Conservation (phyloP, 2,888 invertebrate genomes). For the Leptura quadrifasciata region DNA sequence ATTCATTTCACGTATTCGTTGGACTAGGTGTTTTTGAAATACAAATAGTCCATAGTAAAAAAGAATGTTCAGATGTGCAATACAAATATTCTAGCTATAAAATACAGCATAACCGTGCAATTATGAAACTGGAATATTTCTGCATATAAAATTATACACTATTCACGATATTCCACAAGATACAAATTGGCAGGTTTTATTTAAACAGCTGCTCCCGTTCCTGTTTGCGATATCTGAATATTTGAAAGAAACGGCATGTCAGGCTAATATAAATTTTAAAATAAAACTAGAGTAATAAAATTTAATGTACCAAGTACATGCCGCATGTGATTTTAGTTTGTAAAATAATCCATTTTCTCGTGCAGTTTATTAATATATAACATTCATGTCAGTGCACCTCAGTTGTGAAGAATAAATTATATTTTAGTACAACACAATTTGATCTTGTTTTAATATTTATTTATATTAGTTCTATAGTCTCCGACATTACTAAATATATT, state of each 20-base stretch:
- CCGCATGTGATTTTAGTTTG: too few species aligned
- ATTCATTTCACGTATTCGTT: not conserved
- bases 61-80: not conserved
- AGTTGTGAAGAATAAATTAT: too few species aligned
- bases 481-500: too few species aligned
- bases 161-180: not conserved
- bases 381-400: too few species aligned
- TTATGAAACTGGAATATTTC: conserved; percentile 3
- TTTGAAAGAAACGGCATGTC: not conserved
- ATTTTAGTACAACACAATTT: too few species aligned
- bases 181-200: not conserved
- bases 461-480: too few species aligned
- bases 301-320: too few species aligned
- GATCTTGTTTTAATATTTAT: too few species aligned
- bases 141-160: not conserved
- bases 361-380: too few species aligned
- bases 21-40: not conserved
- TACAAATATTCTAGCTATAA: not conserved
- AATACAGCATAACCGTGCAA: not conserved
- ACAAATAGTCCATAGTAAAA: not conserved
- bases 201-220: not conserved
- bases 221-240: not conserved
- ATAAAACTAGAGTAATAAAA: too few species aligned
- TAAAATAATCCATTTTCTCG: too few species aligned
- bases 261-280: too few species aligned